phyloP scores from a whole-genome alignment of 2,888 invertebrate genomes.

The Drosophila kanekoi region DNA sequence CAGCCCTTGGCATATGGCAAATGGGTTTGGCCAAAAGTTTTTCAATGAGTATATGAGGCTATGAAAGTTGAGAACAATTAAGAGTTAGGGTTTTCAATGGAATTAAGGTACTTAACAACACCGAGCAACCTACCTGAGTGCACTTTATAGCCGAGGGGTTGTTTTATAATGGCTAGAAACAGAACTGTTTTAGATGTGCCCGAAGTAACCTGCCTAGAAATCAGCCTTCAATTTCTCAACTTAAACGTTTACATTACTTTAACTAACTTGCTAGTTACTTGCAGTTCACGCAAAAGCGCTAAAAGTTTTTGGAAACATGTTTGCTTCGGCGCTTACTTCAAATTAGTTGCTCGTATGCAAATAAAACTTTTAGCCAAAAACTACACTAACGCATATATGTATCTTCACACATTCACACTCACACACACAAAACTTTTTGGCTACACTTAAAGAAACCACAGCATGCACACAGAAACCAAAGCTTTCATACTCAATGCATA shows the following conservation, averaged over 20 bases:
- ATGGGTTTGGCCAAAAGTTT: slow-evolving; percentile 13
- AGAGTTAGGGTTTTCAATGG: neutral
- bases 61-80: slow-evolving; percentile 13
- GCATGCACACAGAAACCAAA: slow-evolving; percentile 44
- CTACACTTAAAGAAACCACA: slow-evolving; percentile 48
- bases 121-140: neutral
- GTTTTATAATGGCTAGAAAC: neutral
- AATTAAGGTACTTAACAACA: neutral
- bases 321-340: slow-evolving; percentile 45
- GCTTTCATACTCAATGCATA: slow-evolving; percentile 28
- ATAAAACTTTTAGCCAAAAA: slow-evolving; percentile 42
- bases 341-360: slow-evolving; percentile 57
- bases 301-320: slow-evolving; percentile 42
- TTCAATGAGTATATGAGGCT: slow-evolving; percentile 1
- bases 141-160: neutral
- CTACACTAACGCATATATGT: slow-evolving; percentile 13
- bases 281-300: slow-evolving; percentile 31
- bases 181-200: neutral
- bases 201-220: neutral
- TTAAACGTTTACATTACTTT: slow-evolving; percentile 36
- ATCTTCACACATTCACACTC: neutral
- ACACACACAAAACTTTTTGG: slow-evolving; percentile 34
- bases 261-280: slow-evolving; percentile 35
- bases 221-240: slow-evolving; percentile 8
- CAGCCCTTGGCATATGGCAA: slow-evolving; percentile 38